Conservation (phyloP, 2,888 invertebrate genomes). For the Andrena hattorfiana region DNA sequence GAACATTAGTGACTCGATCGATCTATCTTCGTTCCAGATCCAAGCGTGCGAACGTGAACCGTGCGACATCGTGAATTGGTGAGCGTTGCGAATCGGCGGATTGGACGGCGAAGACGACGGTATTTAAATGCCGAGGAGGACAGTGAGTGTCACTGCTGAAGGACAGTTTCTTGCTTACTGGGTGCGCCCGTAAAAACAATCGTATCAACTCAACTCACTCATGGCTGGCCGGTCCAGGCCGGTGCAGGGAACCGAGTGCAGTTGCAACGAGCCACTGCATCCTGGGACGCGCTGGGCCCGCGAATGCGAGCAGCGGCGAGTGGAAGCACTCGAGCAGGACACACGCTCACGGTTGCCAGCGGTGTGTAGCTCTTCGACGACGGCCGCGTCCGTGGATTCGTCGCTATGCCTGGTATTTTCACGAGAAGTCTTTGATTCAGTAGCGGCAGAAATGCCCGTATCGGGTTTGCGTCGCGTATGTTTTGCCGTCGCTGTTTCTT, state of each 20-base stretch:
- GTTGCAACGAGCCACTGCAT: slow-evolving; percentile 61
- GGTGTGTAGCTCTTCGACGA: slow-evolving; percentile 9
- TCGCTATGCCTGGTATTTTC: slow-evolving; percentile 83
- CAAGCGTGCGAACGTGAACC: neutral
- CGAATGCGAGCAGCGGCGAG: slow-evolving; percentile 33
- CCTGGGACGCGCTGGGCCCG: slow-evolving; percentile 50
- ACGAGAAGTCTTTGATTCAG: slow-evolving; percentile 82
- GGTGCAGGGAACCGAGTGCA: slow-evolving; percentile 51
- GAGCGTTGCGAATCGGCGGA: neutral
- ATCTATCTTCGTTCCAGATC: no score
- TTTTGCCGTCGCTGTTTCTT: slow-evolving; percentile 72
- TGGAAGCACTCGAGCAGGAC: slow-evolving; percentile 24
- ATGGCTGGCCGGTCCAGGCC: slow-evolving; percentile 70
- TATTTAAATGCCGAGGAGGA: slow-evolving; percentile 63
- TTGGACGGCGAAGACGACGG: neutral
- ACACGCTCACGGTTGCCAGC: slow-evolving; percentile 45
- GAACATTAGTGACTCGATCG: neutral
- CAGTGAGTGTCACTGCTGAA: slow-evolving; percentile 81
- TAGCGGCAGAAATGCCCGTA: slow-evolving; percentile 82
- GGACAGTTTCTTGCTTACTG: slow-evolving; percentile 83
- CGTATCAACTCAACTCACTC: slow-evolving; percentile 82
- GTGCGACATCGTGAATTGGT: no score
- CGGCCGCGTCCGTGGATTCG: slow-evolving; percentile 73
- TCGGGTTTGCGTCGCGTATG: slow-evolving; percentile 74
- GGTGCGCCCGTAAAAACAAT: slow-evolving; percentile 83